Base-by-base conservation (phyloP, 2,113 vertebrate genomes). In the Passer montanus region DNA sequence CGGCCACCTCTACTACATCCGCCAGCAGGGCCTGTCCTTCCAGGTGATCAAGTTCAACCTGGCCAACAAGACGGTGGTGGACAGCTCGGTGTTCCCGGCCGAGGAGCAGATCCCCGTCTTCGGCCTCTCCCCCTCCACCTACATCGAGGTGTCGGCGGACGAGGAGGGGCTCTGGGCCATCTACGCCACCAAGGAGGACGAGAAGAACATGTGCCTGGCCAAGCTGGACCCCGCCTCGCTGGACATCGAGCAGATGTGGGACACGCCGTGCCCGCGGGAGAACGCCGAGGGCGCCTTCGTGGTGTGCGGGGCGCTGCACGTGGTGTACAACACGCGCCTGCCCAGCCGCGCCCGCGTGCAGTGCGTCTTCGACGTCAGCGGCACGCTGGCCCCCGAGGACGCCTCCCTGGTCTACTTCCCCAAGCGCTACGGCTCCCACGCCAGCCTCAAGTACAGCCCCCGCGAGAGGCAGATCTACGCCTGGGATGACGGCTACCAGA, bases 401-500 rank as follows among this genome's bases (percentile, higher is more conserved):
- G 99, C 99, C 5, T 98, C 99, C 0, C 97, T 99, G 20, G 94
- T 99, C n/a, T 99, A 99, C 77, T 99, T 99, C 94, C 99, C 99
- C 80, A 98, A 99, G 78, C 98, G 99, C 52, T 99, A 98, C 0
- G 99, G 99, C 18, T 98, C 99, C 67, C 99, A 99, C 47, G 97
- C 99, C 86, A 99, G 99, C 89, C 98, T 99, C 94, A 99, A 99
- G 95, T 99, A 99, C 95, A 99, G 98, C 94, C 98, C 99, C 6
- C 98, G 90, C 2, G 99, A 99, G 97, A 98, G 97, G 83, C 99
- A 99, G 97, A 96, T 99, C 59, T 99, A 99, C 2, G 99, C 98
- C 82, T 99, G 99, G 99, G 99, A 99, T 5, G 99, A 99, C 0
- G 99, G 99, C 39, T 99, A 99, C 95, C 99, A 99, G 96, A 99